phyloP scores from a whole-genome alignment of 2,113 vertebrate genomes.

The Charina bottae region DNA sequence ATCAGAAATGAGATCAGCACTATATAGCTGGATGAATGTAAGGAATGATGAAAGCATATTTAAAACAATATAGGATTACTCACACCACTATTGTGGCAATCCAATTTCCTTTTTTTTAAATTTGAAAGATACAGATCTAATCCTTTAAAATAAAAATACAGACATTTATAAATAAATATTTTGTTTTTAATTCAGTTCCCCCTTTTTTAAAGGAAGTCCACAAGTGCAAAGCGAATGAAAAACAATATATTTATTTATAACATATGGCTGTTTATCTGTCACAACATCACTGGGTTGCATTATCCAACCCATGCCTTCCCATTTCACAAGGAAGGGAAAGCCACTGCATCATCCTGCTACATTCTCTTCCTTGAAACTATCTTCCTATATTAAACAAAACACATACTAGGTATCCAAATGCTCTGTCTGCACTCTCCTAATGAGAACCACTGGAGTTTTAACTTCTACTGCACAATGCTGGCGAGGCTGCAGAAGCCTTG shows the following conservation, averaged over 20 bases:
- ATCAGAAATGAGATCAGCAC: conserved; percentile 69
- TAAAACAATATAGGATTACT: conserved; percentile 10
- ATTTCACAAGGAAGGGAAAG: background rate
- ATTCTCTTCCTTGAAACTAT: background rate
- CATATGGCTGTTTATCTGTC: background rate
- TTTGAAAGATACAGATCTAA: conserved; percentile 9
- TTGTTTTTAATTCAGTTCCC: background rate
- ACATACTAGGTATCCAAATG: background rate
- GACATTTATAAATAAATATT: background rate
- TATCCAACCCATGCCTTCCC: background rate
- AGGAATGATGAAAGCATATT: conserved; percentile 78
- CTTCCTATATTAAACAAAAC: background rate
- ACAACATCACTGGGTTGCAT: background rate
- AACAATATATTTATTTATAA: background rate
- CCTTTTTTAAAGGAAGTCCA: background rate
- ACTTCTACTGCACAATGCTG: background rate
- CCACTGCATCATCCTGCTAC: background rate
- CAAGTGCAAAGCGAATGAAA: background rate
- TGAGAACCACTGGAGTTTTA: background rate
- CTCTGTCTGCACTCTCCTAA: background rate
- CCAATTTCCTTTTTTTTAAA: background rate
- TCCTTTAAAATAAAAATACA: background rate
- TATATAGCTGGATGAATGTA: conserved; percentile 72
- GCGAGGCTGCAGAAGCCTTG: too few species aligned
- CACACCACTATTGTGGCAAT: conserved; percentile 12